A percentile compares a stretch with the other conserved stretches of the same genome.
Conservation (phyloP, 2,113 vertebrate genomes). For the Thryonomys swinderianus region DNA sequence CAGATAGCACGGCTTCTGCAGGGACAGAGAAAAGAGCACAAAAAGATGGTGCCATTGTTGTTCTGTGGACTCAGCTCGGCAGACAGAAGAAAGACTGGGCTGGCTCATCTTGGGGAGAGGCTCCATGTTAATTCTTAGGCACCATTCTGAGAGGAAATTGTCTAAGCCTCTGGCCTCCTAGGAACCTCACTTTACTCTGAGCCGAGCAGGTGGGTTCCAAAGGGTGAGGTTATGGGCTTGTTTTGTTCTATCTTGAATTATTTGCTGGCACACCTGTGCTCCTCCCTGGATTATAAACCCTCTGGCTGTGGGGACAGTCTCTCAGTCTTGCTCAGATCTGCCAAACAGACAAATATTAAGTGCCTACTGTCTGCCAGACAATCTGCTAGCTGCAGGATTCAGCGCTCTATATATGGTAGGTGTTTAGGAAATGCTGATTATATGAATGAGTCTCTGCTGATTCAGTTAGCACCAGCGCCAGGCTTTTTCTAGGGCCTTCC, state of each 20-base stretch:
- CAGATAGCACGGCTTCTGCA: not conserved
- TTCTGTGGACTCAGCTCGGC: not conserved
- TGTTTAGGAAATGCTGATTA: not conserved
- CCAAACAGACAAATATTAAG: not conserved
- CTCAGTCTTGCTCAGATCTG: not conserved
- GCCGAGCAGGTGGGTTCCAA: not conserved
- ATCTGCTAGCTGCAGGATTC: not conserved
- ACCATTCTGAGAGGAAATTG: not conserved
- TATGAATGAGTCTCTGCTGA: not conserved
- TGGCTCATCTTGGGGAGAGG: not conserved
- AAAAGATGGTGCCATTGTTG: fast-evolving
- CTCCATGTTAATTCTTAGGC: not conserved
- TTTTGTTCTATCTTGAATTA: not conserved
- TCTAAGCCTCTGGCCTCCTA: not conserved
- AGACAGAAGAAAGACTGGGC: not conserved
- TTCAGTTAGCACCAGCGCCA: not conserved
- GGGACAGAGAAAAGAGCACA: no score
- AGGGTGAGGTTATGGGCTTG: not conserved
- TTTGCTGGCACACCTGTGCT: not conserved
- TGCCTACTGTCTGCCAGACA: not conserved
- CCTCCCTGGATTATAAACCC: not conserved
- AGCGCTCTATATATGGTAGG: not conserved
- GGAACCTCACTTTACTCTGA: not conserved
- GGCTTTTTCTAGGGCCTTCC: conserved; percentile 26
- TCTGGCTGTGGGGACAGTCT: not conserved